Evolutionary conservation across 2,113 vertebrate species (phyloP), one percentile per base, ranked within the genome.

Genomic region (Platysternon megacephalum): DNA sequence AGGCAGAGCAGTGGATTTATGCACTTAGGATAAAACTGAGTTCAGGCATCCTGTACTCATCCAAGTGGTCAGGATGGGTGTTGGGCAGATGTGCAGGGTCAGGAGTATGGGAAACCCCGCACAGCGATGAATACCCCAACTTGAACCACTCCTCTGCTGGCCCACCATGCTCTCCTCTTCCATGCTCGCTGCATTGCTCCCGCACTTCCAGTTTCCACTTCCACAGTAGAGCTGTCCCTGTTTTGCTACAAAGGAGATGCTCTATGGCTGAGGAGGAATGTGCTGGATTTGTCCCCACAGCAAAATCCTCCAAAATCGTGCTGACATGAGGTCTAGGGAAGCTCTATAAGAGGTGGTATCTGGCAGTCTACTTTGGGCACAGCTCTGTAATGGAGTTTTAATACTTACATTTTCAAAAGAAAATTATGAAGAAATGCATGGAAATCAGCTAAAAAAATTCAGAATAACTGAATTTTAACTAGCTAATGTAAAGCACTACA

Each of bases 81-180:
- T 44, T 78, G 76, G 44, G 26, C 13, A 44, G 24, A 42, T 74
- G 39, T 39, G 39, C 39, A 76, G 72, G 24, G 24, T 39, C 44
- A 28, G 13, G 42, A 79, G 9, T 29, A 79, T 29, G 42, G 24
- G 42, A 29, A 26, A 79, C 44, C 14, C 61, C 29, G 44, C 26
- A 28, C 8, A 11, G 26, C 0, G 1, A 4, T 24, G 48, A 10
- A 28, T 1, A 3, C 0, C 10, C 6, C 28, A 26, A 39, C 68
- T 83, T 28, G 1, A n/a, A 6, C 5, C 11, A 2, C 32, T 32
- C 61, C 32, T n/a, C 32, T 68, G 61, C 35, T n/a, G 14, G 32
- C 35, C 61, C 8, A n/a, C 16, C 0, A 0, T 6, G 17, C 14
- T 6, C 35, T 3, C 13, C 35, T 29, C 49, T 1, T 49, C 17